Evolutionary conservation across 2,113 vertebrate species (phyloP).

Genomic region (Tragelaphus strepsiceros): DNA sequence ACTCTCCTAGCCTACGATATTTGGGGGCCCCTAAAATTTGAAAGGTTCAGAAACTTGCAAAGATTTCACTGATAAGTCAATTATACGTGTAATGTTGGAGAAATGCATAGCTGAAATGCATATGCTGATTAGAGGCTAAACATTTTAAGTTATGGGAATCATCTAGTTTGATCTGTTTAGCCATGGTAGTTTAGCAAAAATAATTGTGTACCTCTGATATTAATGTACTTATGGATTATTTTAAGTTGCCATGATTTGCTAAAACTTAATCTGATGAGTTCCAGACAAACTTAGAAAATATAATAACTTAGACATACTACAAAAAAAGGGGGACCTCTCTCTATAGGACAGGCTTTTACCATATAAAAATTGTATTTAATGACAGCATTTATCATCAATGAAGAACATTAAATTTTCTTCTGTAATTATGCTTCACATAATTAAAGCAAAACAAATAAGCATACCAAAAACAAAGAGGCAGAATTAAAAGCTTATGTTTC

Average conservation of each 20-base stretch:
- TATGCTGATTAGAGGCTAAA: not conserved
- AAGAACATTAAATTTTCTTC: not conserved
- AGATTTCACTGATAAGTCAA: not conserved
- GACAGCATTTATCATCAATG: not conserved
- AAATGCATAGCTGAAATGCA: not conserved
- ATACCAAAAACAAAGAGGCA: slow-evolving; percentile 24
- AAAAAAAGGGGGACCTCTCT: not conserved
- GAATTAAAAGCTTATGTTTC: slow-evolving; percentile 25
- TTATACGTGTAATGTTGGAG: not conserved
- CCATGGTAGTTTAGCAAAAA: not conserved
- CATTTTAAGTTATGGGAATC: not conserved
- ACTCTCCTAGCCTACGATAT: not conserved
- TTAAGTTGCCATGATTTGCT: slow-evolving; percentile 19
- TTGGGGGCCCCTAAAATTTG: not conserved
- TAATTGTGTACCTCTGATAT: not conserved
- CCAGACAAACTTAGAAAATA: not conserved
- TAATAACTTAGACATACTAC: not conserved
- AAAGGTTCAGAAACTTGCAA: not conserved
- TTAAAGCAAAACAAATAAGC: slow-evolving; percentile 43
- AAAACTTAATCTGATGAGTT: slow-evolving; percentile 32
- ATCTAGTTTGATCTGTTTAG: not conserved
- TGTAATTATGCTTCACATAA: slow-evolving; percentile 41
- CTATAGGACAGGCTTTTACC: not conserved
- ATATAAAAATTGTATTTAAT: slow-evolving; percentile 4
- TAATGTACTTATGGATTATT: not conserved